Conservation (phyloP, 2,797 vertebrate species). For the Odontamblyopus rebecca region DNA sequence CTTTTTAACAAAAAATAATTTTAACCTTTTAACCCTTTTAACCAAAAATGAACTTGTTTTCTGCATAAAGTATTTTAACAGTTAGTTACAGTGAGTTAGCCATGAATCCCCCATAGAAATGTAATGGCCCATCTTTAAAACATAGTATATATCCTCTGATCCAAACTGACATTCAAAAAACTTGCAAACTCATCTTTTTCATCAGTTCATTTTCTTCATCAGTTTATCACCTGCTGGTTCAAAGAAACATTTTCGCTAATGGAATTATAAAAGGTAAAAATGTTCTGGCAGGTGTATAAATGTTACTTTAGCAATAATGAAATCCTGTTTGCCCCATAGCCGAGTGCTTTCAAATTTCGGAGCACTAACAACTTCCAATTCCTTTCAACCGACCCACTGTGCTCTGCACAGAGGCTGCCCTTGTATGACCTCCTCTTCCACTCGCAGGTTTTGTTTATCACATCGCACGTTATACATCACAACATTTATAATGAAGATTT, state of each 20-base stretch:
- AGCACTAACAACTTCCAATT: conserved; percentile 1
- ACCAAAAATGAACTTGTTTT: too few relatives aligned
- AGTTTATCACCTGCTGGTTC: background rate
- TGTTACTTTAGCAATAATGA: background rate
- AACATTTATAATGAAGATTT: conserved; percentile 14
- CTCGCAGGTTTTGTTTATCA: conserved; percentile 8
- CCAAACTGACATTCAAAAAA: background rate
- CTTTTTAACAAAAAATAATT: too few relatives aligned
- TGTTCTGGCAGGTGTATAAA: background rate
- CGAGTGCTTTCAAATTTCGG: conserved; percentile 3
- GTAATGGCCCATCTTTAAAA: too few relatives aligned
- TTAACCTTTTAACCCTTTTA: too few relatives aligned
- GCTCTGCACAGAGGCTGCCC: conserved; percentile 8
- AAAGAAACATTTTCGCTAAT: background rate
- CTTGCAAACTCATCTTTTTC: too few relatives aligned
- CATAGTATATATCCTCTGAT: background rate
- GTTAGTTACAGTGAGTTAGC: too few relatives aligned
- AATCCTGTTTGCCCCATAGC: conserved; percentile 3
- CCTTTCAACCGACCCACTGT: conserved; percentile 8
- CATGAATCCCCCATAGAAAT: too few relatives aligned
- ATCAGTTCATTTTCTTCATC: too few relatives aligned
- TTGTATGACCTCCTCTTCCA: conserved; percentile 5
- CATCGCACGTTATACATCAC: conserved; percentile 28
- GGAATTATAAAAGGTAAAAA: background rate
- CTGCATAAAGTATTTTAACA: too few relatives aligned